Percentiles rank a stretch among this genome's conserved stretches.
These are phyloP conservation scores for Alectoris magna DNA, from an alignment of 2,797 vertebrate species.

Conservation along the genomic window DNA sequence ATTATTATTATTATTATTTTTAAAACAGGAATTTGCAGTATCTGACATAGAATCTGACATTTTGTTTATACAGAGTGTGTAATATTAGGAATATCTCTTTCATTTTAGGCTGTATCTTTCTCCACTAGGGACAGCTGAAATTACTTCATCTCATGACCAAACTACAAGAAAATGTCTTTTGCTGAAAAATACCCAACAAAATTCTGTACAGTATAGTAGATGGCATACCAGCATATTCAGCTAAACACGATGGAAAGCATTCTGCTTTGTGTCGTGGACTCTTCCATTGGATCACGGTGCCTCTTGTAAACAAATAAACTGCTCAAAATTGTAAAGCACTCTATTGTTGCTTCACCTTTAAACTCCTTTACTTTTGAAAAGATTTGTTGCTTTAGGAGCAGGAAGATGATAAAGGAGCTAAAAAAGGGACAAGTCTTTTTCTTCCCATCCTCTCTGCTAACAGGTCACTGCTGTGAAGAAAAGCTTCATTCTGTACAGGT, in stretches of 20 bases:
- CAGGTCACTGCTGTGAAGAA: not conserved
- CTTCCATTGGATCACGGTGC: not conserved
- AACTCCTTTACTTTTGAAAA: not conserved
- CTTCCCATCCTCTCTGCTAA: not conserved
- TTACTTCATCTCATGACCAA: not conserved
- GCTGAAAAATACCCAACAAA: accelerated
- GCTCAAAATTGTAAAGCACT: not conserved
- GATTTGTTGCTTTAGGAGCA: not conserved
- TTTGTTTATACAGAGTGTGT: not conserved
- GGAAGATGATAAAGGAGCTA: not conserved
- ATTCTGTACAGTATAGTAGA: not conserved
- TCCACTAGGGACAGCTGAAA: not conserved
- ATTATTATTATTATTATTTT: too few species aligned
- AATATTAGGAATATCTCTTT: not conserved
- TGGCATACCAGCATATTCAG: not conserved
- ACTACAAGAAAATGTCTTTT: not conserved
- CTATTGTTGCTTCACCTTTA: not conserved
- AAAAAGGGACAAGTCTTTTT: not conserved
- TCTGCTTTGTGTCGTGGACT: not conserved
- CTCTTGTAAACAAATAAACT: not conserved
- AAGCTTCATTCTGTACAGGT: not conserved
- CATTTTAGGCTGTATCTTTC: not conserved
- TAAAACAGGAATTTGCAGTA: not conserved
- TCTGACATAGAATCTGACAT: not conserved
- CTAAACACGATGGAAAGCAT: not conserved